Evolutionary conservation across 2,797 vertebrate genomes (phyloP), one percentile per base, ranked within the genome.

Genomic region (Podarcis lilfordi): DNA sequence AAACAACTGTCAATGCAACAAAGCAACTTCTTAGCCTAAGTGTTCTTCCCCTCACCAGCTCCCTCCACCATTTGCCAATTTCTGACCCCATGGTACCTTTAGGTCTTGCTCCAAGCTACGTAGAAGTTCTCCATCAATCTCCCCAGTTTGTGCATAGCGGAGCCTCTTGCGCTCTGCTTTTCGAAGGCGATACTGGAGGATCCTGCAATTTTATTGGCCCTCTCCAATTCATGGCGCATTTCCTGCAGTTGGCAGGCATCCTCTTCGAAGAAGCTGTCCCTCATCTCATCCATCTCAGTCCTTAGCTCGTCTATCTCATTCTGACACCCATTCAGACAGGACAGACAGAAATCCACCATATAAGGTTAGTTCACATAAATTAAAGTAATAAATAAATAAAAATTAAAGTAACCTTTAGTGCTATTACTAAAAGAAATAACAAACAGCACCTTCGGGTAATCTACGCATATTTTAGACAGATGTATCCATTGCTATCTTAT

Each of bases 151-250:
- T 9, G 98, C 97, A 0, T 98, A 98, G 55, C 99, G 97, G 21
- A 99, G 96, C 91, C 98, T 96, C 95, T 99, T 99, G 95, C 98
- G 98, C 93, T 99, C 99, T 0, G 99, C 98, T 95, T 99, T 99
- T 92, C 98, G 98, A 93, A 99, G 97, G 77, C 99, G 97, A 95
- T 99, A 99, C 96, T 99, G 99, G 87, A 99, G 98, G 93, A 99
- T 99, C 93, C 98, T 96, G 93, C 99, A 99, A 97, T 99, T 99
- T 99, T 99, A 97, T 99, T 99, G 95, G 99, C 99, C 95, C 99
- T 97, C 94, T 99, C 99, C 95, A 99, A 96, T 89, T 99, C 99
- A 50, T 98, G 98, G 88, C 99, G 98, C 98, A 99, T 98, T 95
- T 99, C 99, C 95, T 99, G 99, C 89, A 99, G 97, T 95, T 99